Evolutionary conservation across 1,140 invertebrate genomes (phyloP).

Genomic region (Ips typographus): DNA sequence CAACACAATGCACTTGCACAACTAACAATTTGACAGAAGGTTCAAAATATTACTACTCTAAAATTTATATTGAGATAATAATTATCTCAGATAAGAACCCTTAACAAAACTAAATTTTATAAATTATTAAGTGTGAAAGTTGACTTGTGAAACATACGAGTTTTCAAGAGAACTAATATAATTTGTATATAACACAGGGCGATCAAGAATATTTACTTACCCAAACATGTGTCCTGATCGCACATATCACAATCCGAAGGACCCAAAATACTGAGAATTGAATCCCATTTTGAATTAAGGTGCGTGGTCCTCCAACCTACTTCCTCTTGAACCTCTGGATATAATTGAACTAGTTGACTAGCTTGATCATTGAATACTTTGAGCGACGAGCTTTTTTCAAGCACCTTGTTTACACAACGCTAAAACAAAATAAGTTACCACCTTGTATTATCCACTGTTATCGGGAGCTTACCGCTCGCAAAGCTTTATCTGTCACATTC

Average conservation of each 20-base stretch:
- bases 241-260: slow-evolving; percentile 44
- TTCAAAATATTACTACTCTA: too few species aligned
- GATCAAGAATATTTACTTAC: slow-evolving; percentile 20
- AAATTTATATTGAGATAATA: too few species aligned
- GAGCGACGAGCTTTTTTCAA: slow-evolving; percentile 59
- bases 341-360: slow-evolving; percentile 68
- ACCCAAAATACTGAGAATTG: slow-evolving; percentile 43
- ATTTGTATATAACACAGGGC: too few species aligned
- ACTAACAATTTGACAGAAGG: too few species aligned
- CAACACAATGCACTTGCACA: too few species aligned
- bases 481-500: slow-evolving; percentile 66
- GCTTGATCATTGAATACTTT: slow-evolving; percentile 79
- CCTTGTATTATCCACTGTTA: slow-evolving; percentile 8
- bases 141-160: too few species aligned
- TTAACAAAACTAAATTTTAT: too few species aligned
- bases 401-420: slow-evolving; percentile 58
- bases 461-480: slow-evolving; percentile 62
- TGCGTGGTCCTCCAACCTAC: slow-evolving; percentile 69
- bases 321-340: slow-evolving; percentile 73
- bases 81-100: too few species aligned
- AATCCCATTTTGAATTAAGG: slow-evolving; percentile 77
- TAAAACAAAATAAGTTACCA: slow-evolving; percentile 51
- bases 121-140: too few species aligned
- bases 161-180: too few species aligned
- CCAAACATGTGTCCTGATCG: slow-evolving; percentile 44